phyloP scores from a whole-genome alignment of 2,113 vertebrate genomes.

The Heterotilapia buettikoferi region DNA sequence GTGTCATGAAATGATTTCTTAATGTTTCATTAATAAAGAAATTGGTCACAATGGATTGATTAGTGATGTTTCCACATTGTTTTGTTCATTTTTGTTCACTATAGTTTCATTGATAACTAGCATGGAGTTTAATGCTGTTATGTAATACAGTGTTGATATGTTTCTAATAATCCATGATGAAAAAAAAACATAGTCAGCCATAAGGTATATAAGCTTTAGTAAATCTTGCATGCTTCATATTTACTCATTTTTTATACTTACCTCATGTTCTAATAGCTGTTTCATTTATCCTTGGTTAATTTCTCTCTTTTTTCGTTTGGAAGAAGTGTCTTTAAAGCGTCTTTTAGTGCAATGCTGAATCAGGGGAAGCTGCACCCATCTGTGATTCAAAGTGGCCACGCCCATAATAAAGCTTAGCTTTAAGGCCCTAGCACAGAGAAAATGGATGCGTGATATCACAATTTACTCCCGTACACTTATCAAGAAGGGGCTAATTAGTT shows the following conservation, averaged over 20 bases:
- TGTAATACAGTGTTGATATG: neutral
- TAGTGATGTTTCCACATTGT: neutral
- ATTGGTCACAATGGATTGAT: neutral
- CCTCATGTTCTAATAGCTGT: neutral
- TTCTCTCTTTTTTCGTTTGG: neutral
- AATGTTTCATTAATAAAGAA: neutral
- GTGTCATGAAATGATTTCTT: neutral
- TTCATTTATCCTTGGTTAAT: neutral
- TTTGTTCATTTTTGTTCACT: neutral
- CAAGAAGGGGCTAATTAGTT: neutral
- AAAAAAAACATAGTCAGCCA: neutral
- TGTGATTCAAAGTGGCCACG: neutral
- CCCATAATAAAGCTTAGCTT: neutral
- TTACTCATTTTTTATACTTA: neutral
- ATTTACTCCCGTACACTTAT: neutral
- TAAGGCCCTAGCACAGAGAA: neutral
- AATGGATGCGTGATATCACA: neutral
- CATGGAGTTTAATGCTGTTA: neutral
- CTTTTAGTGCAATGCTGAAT: neutral
- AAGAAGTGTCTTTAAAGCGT: fast-evolving
- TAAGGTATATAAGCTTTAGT: neutral
- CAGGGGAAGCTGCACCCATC: fast-evolving
- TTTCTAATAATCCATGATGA: neutral
- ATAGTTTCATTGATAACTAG: neutral
- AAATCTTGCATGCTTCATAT: neutral